Evolutionary conservation across 2,113 vertebrate genomes (phyloP).

Genomic region (Lepisosteus osseus): DNA sequence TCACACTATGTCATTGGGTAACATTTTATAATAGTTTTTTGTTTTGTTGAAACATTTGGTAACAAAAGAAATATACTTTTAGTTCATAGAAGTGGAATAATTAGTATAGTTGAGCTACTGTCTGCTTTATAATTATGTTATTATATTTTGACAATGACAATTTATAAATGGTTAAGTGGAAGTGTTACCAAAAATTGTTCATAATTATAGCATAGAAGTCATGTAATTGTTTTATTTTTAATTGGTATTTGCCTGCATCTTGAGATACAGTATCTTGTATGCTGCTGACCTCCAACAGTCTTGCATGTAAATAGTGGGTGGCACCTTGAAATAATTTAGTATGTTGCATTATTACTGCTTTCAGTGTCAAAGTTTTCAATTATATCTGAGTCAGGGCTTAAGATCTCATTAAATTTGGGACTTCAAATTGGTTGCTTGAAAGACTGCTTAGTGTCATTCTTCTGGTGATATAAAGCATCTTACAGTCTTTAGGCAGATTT

Average conservation of each 20-base stretch:
- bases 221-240: not conserved
- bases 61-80: too few species aligned
- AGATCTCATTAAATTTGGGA: conserved; percentile 69
- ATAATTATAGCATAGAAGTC: not conserved
- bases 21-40: too few species aligned
- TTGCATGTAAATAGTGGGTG: conserved; percentile 16
- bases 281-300: not conserved
- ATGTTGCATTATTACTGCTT: conserved; percentile 50
- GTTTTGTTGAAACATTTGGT: too few species aligned
- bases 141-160: not conserved
- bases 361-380: conserved; percentile 65
- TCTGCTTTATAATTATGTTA: too few species aligned
- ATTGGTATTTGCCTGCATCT: not conserved
- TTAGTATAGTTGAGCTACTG: too few species aligned
- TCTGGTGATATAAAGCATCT: conserved; percentile 65
- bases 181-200: not conserved
- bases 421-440: conserved; percentile 68
- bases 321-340: conserved; percentile 31
- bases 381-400: conserved; percentile 70
- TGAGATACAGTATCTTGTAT: conserved; percentile 15
- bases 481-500: conserved; percentile 68
- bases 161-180: too few species aligned
- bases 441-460: conserved; percentile 68
- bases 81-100: too few species aligned
- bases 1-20: too few species aligned